A percentile compares a stretch with the other conserved stretches of the same genome.
Conservation (phyloP, 1,140 invertebrate species). For the Batillaria attramentaria region DNA sequence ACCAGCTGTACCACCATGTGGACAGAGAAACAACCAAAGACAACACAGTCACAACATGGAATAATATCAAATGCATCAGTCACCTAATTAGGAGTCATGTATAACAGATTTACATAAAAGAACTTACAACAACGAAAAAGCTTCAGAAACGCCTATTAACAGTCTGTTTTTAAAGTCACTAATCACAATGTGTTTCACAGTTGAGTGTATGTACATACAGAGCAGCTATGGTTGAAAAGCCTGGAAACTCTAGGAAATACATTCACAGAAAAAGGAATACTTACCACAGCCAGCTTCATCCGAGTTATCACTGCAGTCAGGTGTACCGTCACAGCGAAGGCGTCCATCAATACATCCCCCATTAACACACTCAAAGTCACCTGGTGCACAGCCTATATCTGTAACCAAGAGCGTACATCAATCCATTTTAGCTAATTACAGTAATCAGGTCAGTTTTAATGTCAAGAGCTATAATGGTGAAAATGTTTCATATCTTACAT, state of each 20-base stretch:
- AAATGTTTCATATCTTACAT: too few relatives aligned
- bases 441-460: too few relatives aligned
- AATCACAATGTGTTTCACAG: not conserved
- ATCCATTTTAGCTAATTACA: too few relatives aligned
- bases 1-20: slow-evolving; percentile 2
- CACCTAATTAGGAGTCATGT: not conserved
- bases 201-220: not conserved
- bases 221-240: not conserved
- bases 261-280: slow-evolving; percentile 18
- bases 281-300: slow-evolving; percentile 42
- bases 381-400: not conserved
- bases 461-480: too few relatives aligned
- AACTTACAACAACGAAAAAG: not conserved
- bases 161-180: not conserved
- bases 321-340: slow-evolving; percentile 77
- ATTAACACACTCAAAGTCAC: slow-evolving; percentile 61
- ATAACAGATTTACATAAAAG: not conserved
- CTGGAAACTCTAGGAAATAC: too few relatives aligned
- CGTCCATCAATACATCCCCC: slow-evolving; percentile 70
- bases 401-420: not conserved
- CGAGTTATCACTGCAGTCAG: slow-evolving; percentile 68
- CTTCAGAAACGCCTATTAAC: not conserved
- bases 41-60: too few relatives aligned
- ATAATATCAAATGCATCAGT: too few relatives aligned
- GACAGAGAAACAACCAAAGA: slow-evolving; percentile 2